Evolutionary conservation across 2,888 invertebrate species (phyloP), one percentile per base, ranked within the genome.

Genomic region (Malacosoma neustria): DNA sequence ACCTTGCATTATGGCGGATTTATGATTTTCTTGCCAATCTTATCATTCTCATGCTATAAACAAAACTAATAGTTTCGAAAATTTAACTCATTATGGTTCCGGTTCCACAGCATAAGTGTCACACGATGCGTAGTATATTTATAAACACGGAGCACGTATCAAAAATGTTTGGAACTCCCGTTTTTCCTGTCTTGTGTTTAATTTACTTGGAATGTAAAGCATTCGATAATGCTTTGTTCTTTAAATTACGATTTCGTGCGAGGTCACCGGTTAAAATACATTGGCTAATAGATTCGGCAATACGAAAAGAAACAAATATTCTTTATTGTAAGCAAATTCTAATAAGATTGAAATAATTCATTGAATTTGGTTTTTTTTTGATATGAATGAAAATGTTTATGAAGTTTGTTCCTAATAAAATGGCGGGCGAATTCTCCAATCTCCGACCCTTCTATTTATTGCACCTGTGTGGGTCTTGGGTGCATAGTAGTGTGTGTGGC

Each of bases 1-100:
- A 70, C 74, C 72, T 71, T 74, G 70, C 72, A 54, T 68, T 80
- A 71, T 73, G 80, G 76, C 81, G 77, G 67, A 72, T 57, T 67
- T 68, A 66, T 48, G 51, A 54, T 66, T 61, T 54, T 54, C 53
- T 50, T 45, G 44, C 40, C 34, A 42, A 33, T 48, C n/a, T n/a
- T n/a, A n/a, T n/a, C n/a, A n/a, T n/a, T n/a, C n/a, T n/a, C n/a
- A n/a, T n/a, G n/a, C n/a, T n/a, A n/a, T n/a, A n/a, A n/a, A n/a
- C n/a, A n/a, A n/a, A n/a, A n/a, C n/a, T n/a, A n/a, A n/a, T n/a
- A n/a, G n/a, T n/a, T n/a, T n/a, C n/a, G n/a, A n/a, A n/a, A n/a
- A n/a, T n/a, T n/a, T n/a, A n/a, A n/a, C n/a, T n/a, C n/a, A n/a
- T n/a, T n/a, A n/a, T n/a, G n/a, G n/a, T n/a, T n/a, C n/a, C n/a